Evolutionary conservation across 2,797 vertebrate genomes (phyloP).

Genomic region (Pyrocephalus nanus): DNA sequence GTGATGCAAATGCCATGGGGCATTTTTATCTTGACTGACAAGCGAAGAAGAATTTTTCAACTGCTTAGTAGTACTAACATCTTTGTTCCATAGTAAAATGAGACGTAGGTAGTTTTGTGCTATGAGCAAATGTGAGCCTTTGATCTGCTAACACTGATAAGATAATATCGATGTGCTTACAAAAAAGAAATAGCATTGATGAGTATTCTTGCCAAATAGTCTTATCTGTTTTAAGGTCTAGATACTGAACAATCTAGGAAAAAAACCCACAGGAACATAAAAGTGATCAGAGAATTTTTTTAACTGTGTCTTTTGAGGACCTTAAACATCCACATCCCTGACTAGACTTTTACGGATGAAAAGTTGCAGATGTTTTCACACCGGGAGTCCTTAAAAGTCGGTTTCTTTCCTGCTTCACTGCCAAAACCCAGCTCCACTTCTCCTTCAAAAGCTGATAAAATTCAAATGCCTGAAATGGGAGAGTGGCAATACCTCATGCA

Average conservation of each 20-base stretch:
- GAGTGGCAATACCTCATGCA: not conserved
- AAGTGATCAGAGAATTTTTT: not conserved
- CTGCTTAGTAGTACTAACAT: not conserved
- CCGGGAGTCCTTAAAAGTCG: not conserved
- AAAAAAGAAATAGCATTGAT: not conserved
- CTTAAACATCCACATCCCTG: not conserved
- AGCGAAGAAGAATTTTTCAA: not conserved
- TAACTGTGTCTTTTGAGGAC: not conserved
- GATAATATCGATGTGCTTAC: not conserved
- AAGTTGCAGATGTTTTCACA: not conserved
- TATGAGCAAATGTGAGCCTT: not conserved
- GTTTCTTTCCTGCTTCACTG: not conserved
- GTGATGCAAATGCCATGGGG: not conserved
- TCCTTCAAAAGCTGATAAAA: slow-evolving; percentile 6
- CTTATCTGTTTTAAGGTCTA: not conserved
- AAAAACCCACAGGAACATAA: not conserved
- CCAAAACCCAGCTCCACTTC: not conserved
- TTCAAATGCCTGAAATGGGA: not conserved
- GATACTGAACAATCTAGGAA: not conserved
- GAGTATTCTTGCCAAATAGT: not conserved
- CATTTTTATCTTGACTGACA: not conserved
- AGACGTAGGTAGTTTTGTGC: not conserved
- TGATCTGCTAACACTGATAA: not conserved
- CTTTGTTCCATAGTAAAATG: not conserved
- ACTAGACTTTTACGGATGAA: not conserved